Conservation (phyloP, 2,113 vertebrate genomes). For the Paradoxurus hermaphroditus region DNA sequence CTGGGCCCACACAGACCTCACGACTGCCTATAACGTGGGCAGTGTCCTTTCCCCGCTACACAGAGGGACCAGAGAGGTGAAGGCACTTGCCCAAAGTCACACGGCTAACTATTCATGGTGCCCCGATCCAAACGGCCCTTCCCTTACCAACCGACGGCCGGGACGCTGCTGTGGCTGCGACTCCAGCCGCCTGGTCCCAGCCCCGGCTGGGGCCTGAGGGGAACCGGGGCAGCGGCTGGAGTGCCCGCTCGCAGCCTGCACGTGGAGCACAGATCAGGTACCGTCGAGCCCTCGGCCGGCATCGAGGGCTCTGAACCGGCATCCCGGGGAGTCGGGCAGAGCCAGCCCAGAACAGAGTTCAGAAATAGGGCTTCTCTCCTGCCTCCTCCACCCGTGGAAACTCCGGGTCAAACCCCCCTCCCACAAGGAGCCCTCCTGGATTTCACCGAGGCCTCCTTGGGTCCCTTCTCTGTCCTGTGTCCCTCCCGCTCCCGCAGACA, state of each 20-base stretch:
- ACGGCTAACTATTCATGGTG: not conserved
- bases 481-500: not conserved
- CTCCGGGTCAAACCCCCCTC: not conserved
- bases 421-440: not conserved
- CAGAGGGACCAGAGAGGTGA: not conserved
- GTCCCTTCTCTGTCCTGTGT: not conserved
- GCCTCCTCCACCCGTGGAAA: accelerated
- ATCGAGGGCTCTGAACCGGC: not conserved
- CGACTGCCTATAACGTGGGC: accelerated
- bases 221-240: no score
- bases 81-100: not conserved
- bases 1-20: not conserved
- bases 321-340: no score
- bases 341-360: not conserved
- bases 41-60: not conserved
- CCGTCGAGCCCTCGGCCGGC: accelerated
- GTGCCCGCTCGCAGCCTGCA: not conserved
- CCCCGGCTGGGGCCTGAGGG: not conserved
- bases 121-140: not conserved
- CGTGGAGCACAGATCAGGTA: accelerated
- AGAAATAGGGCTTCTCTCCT: not conserved
- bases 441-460: not conserved
- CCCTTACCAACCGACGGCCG: not conserved
- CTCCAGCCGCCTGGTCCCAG: not conserved
- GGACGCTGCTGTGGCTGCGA: not conserved